Evolutionary conservation across 2,113 vertebrate genomes (phyloP).

Genomic region (Toxostoma redivivum): DNA sequence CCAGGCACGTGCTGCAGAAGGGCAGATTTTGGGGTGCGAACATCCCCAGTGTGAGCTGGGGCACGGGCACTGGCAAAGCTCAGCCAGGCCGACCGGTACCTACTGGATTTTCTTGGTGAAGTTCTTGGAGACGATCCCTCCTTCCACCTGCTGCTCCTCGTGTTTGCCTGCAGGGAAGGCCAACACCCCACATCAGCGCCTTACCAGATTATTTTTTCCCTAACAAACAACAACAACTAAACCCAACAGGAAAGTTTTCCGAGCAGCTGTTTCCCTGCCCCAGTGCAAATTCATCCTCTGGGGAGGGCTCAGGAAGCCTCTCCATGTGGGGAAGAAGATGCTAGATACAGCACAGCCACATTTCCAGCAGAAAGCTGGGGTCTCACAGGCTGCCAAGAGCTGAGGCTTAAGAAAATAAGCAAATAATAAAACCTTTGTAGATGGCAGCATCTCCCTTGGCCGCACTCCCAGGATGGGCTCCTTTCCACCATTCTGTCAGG

Average conservation of each 20-base stretch:
- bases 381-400: background rate
- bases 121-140: constrained; percentile 97
- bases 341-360: fast-evolving
- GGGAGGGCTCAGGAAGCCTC: background rate
- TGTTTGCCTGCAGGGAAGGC: constrained; percentile 82
- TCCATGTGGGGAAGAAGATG: background rate
- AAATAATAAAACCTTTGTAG: background rate
- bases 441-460: background rate
- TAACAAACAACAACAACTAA: background rate
- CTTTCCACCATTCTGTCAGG: background rate
- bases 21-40: background rate
- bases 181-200: background rate
- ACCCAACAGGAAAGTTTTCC: background rate
- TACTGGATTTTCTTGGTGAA: constrained; percentile 99
- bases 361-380: background rate
- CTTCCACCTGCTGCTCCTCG: constrained; percentile 95
- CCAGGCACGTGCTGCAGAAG: background rate
- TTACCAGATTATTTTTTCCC: background rate
- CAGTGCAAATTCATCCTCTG: background rate
- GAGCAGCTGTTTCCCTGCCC: background rate
- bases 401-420: background rate
- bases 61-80: fast-evolving
- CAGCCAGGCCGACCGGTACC: constrained; percentile 55
- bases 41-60: background rate
- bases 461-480: background rate